Percentiles rank a stretch among this genome's conserved stretches.
These are phyloP conservation scores for Cetoscarus ocellatus DNA, from an alignment of 2,797 vertebrate species.

Conservation along the genomic window DNA sequence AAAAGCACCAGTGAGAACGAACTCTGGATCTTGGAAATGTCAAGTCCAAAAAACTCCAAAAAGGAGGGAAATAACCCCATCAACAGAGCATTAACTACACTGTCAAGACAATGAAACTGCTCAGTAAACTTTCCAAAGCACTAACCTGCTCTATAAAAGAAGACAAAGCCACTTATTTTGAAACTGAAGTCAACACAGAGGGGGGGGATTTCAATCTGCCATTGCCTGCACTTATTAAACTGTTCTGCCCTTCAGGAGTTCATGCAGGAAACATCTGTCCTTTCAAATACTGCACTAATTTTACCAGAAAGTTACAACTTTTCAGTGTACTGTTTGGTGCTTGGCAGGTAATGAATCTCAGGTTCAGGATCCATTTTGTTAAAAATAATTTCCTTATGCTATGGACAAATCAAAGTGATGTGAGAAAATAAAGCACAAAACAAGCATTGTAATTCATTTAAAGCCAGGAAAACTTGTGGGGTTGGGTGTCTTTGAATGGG, in stretches of 20 bases:
- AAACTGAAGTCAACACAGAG: not conserved
- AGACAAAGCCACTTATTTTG: too few relatives aligned
- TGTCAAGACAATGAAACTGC: slow-evolving; percentile 4
- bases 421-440: too few relatives aligned
- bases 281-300: not conserved
- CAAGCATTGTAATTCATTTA: too few relatives aligned
- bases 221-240: not conserved
- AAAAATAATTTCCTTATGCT: not conserved
- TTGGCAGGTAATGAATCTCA: too few relatives aligned
- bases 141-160: slow-evolving; percentile 5
- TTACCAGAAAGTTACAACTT: not conserved
- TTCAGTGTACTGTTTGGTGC: not conserved
- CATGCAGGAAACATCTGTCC: not conserved
- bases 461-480: too few relatives aligned
- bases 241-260: not conserved
- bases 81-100: slow-evolving; percentile 11
- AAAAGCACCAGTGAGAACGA: too few relatives aligned
- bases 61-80: not conserved
- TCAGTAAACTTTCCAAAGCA: not conserved
- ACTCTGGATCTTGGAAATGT: too few relatives aligned
- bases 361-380: not conserved
- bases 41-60: not conserved
- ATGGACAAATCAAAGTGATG: too few relatives aligned
- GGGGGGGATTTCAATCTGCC: not conserved
- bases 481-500: too few relatives aligned